phyloP scores from a whole-genome alignment of 2,797 vertebrate species.

The Otus scops region DNA sequence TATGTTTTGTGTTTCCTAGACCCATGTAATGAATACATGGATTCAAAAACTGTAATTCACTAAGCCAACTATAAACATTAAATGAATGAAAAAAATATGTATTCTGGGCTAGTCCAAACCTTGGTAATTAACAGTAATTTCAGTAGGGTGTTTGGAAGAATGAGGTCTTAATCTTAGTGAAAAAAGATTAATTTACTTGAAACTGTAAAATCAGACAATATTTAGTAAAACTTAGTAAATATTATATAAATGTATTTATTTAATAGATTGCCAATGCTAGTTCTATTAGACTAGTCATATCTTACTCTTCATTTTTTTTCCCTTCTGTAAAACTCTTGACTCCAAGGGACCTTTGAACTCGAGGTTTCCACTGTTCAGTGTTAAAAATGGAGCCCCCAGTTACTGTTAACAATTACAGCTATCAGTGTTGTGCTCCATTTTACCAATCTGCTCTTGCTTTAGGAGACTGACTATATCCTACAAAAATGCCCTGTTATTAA shows the following conservation, averaged over 20 bases:
- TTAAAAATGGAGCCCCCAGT: not conserved
- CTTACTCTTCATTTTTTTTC: not conserved
- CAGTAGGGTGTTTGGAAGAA: not conserved
- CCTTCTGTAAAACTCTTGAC: not conserved
- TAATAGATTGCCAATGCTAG: not conserved
- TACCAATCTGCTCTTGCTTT: not conserved
- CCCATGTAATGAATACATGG: not conserved
- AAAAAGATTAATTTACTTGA: not conserved
- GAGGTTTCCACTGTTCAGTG: not conserved
- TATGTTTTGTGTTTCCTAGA: not conserved
- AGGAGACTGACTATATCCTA: not conserved
- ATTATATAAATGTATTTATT: not conserved
- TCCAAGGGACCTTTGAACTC: not conserved
- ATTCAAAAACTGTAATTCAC: not conserved
- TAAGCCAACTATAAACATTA: not conserved
- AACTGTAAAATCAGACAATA: not conserved
- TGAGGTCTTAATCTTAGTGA: not conserved
- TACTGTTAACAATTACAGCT: conserved; percentile 13
- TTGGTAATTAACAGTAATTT: not conserved
- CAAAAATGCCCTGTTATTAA: conserved; percentile 11
- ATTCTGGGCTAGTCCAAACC: not conserved
- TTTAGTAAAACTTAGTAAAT: not conserved
- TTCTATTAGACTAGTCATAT: not conserved
- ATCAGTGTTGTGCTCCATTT: not conserved
- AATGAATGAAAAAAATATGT: not conserved